phyloP scores from a whole-genome alignment of 2,797 vertebrate genomes.

The Hapalemur alaotrensis region DNA sequence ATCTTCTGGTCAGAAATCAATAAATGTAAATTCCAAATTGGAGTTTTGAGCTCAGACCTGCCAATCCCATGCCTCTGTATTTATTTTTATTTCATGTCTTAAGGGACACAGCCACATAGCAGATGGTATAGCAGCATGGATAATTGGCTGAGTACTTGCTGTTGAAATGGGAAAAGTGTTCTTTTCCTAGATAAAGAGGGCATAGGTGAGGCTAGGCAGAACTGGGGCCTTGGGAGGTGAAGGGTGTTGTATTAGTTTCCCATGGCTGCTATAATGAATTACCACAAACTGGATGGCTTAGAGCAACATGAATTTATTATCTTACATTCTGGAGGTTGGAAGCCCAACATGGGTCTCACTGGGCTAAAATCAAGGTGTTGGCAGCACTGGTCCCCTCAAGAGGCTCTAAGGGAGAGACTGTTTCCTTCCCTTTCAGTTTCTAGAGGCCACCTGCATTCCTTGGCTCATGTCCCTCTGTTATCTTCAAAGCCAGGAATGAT shows the following conservation, averaged over 20 bases:
- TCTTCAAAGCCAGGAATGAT: not conserved
- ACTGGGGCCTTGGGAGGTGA: not conserved
- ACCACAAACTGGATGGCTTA: not conserved
- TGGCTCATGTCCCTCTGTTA: not conserved
- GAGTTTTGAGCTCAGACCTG: conserved; percentile 18
- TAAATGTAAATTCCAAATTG: conserved; percentile 15
- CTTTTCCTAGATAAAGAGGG: not conserved
- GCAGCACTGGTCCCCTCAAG: not conserved
- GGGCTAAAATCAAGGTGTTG: not conserved
- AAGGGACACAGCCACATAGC: not conserved
- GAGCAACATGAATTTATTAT: not conserved
- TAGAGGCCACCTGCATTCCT: not conserved
- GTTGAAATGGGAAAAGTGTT: not conserved
- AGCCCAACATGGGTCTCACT: not conserved
- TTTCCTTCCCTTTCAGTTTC: not conserved
- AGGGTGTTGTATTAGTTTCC: not conserved
- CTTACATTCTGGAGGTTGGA: not conserved
- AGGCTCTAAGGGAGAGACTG: not conserved
- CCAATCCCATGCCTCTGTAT: not conserved
- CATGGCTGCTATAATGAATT: not conserved
- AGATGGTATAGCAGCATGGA: not conserved
- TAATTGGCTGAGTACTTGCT: not conserved
- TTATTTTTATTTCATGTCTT: not conserved
- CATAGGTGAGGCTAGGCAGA: not conserved
- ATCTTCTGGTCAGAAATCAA: conserved; percentile 8